Base-by-base conservation (phyloP, 2,888 invertebrate species). In the Noctua janthina region DNA sequence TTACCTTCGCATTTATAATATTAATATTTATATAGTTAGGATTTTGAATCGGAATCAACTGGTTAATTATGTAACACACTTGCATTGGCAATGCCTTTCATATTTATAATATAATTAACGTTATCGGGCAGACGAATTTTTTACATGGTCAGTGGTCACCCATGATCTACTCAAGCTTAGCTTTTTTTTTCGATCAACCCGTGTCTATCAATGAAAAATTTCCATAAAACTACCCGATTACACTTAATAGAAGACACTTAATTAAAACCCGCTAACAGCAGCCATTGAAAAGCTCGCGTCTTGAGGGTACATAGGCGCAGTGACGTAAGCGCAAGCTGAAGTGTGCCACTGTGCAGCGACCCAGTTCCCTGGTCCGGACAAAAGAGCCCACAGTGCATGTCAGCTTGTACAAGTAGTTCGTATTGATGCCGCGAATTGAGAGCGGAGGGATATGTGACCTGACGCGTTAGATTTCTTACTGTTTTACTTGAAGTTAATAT, bases 281-380 rank as follows among this genome's bases (percentile, higher is more conserved):
- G 69, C 74, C 68, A 77, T 87, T 87, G 80, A 85, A 84, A 73
- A 66, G 54, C 66, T 67, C 75, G 51, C 76, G 64, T 81, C 85
- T 87, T 79, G 29, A 73, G 73, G 54, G 77, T 78, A 78, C 78
- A 70, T 66, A 81, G 74, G 35, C 35, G 70, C 80, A 81, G 51
- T 87, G 85, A 87, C 83, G 88, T 84, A 78, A 79, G 82, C 82
- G 49, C 82, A 71, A 23, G 75, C 86, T 89, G 79, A 85, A 92
- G 92, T 89, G 90, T 89, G 91, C 91, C 90, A 90, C 90, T 92
- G 91, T 90, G 90, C 88, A 81, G 79, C 92, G 94, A 92, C 94
- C 94, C 87, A 93, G 91, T 86, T 94, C 76, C n/a, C 68, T 15
- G 46, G n/a, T 13, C 46, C 74, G 81, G 86, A 93, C 93, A 93